These are phyloP conservation scores for Steatocranus sp. DNA, from an alignment of 2,797 vertebrate species.

Conservation along the genomic window DNA sequence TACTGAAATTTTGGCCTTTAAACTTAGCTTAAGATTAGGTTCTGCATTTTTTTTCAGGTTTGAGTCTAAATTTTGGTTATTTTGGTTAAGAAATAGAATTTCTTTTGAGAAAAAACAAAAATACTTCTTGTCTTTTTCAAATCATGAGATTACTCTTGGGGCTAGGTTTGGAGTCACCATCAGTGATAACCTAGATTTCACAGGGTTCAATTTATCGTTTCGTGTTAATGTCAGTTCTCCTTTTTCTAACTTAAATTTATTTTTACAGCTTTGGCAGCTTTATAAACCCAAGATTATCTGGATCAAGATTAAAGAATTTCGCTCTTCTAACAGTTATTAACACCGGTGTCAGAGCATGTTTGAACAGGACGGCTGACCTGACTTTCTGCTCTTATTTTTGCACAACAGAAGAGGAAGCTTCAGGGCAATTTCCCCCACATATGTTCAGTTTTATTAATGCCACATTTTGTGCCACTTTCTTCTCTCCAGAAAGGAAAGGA, in stretches of 20 bases:
- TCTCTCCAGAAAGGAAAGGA: conserved; percentile 84
- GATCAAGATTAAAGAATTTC: neutral
- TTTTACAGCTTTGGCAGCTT: neutral
- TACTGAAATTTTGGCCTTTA: conserved; percentile 30
- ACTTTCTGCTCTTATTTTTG: neutral
- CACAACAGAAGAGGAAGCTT: conserved; percentile 3
- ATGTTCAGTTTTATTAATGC: neutral
- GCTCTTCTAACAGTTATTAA: conserved; percentile 19
- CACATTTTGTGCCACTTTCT: conserved; percentile 9
- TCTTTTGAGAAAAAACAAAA: neutral
- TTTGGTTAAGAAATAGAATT: neutral
- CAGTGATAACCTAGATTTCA: neutral
- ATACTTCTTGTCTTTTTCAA: neutral
- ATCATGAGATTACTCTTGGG: neutral
- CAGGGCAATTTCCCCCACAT: neutral
- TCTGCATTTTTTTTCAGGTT: neutral
- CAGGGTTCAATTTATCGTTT: neutral
- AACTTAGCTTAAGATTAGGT: neutral
- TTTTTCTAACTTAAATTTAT: neutral
- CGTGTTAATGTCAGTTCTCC: neutral
- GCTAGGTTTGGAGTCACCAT: neutral
- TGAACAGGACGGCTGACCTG: conserved; percentile 14
- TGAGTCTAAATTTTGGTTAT: neutral
- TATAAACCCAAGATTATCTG: neutral
- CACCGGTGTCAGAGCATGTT: conserved; percentile 1